A percentile compares a stretch with the other conserved stretches of the same genome.
These are phyloP conservation scores for Phasia obesa DNA, from an alignment of 2,888 invertebrate species.

Conservation along the genomic window DNA sequence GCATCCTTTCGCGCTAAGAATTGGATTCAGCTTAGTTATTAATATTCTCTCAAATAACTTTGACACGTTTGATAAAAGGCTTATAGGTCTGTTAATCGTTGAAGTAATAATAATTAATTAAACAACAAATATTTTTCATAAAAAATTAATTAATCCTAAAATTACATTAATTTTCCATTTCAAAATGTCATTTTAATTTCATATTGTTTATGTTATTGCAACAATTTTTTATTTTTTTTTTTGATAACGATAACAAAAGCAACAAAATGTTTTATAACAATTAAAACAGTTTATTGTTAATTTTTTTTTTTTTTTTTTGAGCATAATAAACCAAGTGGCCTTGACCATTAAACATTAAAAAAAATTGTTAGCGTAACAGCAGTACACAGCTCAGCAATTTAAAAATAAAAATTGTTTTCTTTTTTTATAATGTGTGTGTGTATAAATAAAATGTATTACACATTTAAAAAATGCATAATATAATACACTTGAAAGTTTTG, in stretches of 20 bases:
- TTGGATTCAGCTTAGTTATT: too few relatives aligned
- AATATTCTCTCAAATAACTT: too few relatives aligned
- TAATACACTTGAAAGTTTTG: slow-evolving; percentile 24
- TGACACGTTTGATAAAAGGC: too few relatives aligned
- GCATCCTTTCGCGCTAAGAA: too few relatives aligned
- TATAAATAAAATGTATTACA: neutral
- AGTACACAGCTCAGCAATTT: slow-evolving; percentile 37
- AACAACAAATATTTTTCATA: too few relatives aligned
- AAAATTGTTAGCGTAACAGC: slow-evolving; percentile 23
- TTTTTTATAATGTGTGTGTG: neutral
- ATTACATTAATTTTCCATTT: slow-evolving; percentile 18
- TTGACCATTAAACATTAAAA: slow-evolving; percentile 65
- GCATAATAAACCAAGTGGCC: slow-evolving; percentile 57
- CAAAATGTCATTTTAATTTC: slow-evolving; percentile 8
- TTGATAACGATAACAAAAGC: neutral
- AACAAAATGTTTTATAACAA: slow-evolving; percentile 22
- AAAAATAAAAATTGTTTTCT: slow-evolving; percentile 14
- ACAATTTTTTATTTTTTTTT: slow-evolving; percentile 1
- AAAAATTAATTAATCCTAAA: too few relatives aligned
- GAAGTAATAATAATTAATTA: too few relatives aligned
- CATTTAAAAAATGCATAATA: neutral
- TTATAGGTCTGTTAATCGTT: too few relatives aligned
- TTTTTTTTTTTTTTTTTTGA: slow-evolving; percentile 21
- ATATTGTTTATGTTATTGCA: neutral
- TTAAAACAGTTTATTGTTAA: slow-evolving; percentile 33